A percentile compares a stretch with the other conserved stretches of the same genome.
Evolutionary conservation across 2,888 invertebrate genomes (phyloP).

Genomic region (Dyspetes luteomarginatus): DNA sequence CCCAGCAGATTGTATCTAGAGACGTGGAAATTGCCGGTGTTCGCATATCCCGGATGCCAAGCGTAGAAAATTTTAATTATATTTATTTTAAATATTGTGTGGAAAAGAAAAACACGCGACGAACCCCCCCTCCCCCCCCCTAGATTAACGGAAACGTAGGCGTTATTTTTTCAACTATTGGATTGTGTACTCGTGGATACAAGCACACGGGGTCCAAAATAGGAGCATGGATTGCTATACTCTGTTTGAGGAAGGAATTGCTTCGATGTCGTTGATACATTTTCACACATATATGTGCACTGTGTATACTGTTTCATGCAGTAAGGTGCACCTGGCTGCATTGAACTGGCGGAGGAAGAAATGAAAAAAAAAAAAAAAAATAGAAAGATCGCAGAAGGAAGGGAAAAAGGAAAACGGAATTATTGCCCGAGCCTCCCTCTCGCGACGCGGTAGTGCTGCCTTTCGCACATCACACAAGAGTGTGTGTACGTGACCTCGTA

Average conservation of each 20-base stretch:
- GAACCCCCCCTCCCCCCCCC: constrained; percentile 42
- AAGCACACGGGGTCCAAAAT: not conserved
- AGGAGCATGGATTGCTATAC: too few species aligned
- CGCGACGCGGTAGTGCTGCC: constrained; percentile 58
- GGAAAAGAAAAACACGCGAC: constrained; percentile 32
- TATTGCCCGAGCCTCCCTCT: constrained; percentile 68
- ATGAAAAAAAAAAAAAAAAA: constrained; percentile 25
- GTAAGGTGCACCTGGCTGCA: constrained; percentile 17
- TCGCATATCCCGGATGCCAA: constrained; percentile 33
- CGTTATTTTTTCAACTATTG: constrained; percentile 72
- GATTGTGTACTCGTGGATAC: constrained; percentile 52
- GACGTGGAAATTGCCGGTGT: constrained; percentile 42
- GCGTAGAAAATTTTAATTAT: too few species aligned
- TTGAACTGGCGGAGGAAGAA: constrained; percentile 9
- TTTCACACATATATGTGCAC: not conserved
- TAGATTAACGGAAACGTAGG: constrained; percentile 58
- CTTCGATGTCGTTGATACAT: too few species aligned
- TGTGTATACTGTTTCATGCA: not conserved
- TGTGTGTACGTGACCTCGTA: constrained; percentile 77
- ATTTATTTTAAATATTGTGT: too few species aligned
- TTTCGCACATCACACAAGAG: constrained; percentile 68
- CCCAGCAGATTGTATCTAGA: constrained; percentile 9
- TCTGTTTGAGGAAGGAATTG: too few species aligned
- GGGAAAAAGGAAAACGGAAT: constrained; percentile 63
- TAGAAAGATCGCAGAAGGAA: constrained; percentile 12